Percentiles rank a stretch among this genome's conserved stretches.
Evolutionary conservation across 2,797 vertebrate genomes (phyloP).

Genomic region (Hoplostethus mediterraneus): DNA sequence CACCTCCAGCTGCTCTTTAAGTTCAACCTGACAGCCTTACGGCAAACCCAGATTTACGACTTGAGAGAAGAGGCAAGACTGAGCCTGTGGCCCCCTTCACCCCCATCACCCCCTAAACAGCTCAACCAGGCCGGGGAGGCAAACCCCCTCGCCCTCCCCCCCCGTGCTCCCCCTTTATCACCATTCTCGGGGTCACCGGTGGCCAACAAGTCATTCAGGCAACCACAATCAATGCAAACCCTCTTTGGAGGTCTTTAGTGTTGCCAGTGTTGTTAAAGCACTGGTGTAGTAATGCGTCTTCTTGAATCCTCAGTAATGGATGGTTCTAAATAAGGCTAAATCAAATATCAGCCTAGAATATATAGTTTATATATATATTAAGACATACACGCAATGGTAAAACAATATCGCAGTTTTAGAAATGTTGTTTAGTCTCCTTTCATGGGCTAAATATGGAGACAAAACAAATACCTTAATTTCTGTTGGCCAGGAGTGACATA

Average conservation of each 20-base stretch:
- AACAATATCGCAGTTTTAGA: conserved; percentile 38
- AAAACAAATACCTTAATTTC: conserved; percentile 61
- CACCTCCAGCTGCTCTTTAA: conserved; percentile 73
- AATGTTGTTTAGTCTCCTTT: conserved; percentile 55
- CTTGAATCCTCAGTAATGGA: conserved; percentile 36
- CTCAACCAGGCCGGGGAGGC: neutral
- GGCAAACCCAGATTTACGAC: conserved; percentile 74
- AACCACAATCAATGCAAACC: conserved; percentile 72
- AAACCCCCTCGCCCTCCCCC: neutral
- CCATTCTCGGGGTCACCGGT: conserved; percentile 60
- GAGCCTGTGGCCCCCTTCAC: conserved; percentile 38
- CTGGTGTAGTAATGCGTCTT: conserved; percentile 11
- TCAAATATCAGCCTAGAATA: conserved; percentile 69
- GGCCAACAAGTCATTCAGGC: conserved; percentile 70
- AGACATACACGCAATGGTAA: conserved; percentile 51
- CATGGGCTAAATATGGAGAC: conserved; percentile 62
- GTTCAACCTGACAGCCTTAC: conserved; percentile 59
- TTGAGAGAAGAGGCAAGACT: conserved; percentile 64
- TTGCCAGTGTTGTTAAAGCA: conserved; percentile 66
- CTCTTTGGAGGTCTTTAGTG: conserved; percentile 68
- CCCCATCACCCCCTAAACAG: conserved; percentile 51
- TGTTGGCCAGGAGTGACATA: conserved; percentile 44
- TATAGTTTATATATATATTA: conserved; percentile 54
- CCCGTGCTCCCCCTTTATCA: conserved; percentile 47
- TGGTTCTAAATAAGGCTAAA: conserved; percentile 66